Evolutionary conservation across 2,113 vertebrate genomes (phyloP).

Genomic region (Tupaia tana): DNA sequence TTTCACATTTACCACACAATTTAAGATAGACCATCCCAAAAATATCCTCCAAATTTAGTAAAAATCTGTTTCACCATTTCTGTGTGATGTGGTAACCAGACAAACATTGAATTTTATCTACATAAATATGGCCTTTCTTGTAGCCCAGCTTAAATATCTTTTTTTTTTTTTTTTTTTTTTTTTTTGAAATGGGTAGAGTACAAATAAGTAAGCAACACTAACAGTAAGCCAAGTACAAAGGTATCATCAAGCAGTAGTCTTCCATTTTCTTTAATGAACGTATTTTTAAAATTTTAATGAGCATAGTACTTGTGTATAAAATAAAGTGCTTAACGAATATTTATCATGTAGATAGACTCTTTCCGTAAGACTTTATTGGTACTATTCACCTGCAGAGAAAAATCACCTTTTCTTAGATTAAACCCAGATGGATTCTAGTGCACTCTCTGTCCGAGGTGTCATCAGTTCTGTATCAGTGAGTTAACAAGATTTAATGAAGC

Average conservation of each 20-base stretch:
- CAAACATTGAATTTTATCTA: background rate
- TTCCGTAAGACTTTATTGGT: slow-evolving; percentile 48
- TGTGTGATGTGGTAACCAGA: background rate
- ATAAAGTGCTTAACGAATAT: slow-evolving; percentile 60
- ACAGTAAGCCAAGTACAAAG: background rate
- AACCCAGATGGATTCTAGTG: slow-evolving; percentile 64
- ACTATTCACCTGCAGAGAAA: slow-evolving; percentile 69
- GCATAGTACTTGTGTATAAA: background rate
- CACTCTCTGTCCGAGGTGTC: slow-evolving; percentile 63
- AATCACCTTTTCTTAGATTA: slow-evolving; percentile 71
- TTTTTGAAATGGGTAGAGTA: background rate
- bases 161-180: background rate
- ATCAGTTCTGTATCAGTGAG: slow-evolving; percentile 75
- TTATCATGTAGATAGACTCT: slow-evolving; percentile 34
- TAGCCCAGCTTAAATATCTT: background rate
- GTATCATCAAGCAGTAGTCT: background rate
- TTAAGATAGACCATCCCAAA: slow-evolving; percentile 5
- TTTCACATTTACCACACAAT: slow-evolving; percentile 38
- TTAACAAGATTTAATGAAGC: slow-evolving; percentile 78
- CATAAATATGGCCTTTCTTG: background rate
- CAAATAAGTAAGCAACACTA: slow-evolving; percentile 4
- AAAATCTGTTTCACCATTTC: slow-evolving; percentile 46
- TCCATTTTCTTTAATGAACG: slow-evolving; percentile 50
- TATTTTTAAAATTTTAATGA: slow-evolving; percentile 35
- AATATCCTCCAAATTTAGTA: slow-evolving; percentile 36